Conservation (phyloP, 1,140 invertebrate genomes). For the Diabrotica virgifera region DNA sequence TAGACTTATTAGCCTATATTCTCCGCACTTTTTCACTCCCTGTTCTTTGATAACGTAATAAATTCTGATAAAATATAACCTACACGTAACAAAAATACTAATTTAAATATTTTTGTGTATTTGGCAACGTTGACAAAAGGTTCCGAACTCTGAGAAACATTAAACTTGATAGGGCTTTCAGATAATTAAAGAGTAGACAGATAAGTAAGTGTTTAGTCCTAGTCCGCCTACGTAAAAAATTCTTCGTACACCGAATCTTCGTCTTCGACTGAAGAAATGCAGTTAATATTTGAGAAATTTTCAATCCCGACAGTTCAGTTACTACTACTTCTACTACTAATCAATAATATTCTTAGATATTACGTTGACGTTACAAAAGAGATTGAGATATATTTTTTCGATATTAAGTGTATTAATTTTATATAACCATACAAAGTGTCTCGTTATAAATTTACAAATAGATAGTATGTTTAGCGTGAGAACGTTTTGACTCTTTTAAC, state of each 20-base stretch:
- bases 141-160: slow-evolving; percentile 31
- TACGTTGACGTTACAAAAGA: background rate
- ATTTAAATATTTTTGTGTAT: background rate
- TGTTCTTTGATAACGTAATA: too few relatives aligned
- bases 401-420: too few relatives aligned
- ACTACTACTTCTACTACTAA: background rate
- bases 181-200: slow-evolving; percentile 42
- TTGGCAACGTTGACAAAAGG: slow-evolving; percentile 5
- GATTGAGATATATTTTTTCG: background rate
- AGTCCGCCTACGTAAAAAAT: slow-evolving; percentile 42
- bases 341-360: slow-evolving; percentile 12
- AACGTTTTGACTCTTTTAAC: too few relatives aligned
- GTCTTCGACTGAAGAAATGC: slow-evolving; percentile 12
- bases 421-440: too few relatives aligned
- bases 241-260: slow-evolving; percentile 17
- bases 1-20: too few relatives aligned
- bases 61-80: too few relatives aligned
- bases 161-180: slow-evolving; percentile 42
- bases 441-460: too few relatives aligned
- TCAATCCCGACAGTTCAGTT: slow-evolving; percentile 4
- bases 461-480: too few relatives aligned
- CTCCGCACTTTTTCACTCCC: too few relatives aligned
- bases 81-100: too few relatives aligned
- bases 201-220: slow-evolving; percentile 40
- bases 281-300: slow-evolving; percentile 20